Base-by-base conservation (phyloP, 2,797 vertebrate genomes). In the Eulemur mongoz region DNA sequence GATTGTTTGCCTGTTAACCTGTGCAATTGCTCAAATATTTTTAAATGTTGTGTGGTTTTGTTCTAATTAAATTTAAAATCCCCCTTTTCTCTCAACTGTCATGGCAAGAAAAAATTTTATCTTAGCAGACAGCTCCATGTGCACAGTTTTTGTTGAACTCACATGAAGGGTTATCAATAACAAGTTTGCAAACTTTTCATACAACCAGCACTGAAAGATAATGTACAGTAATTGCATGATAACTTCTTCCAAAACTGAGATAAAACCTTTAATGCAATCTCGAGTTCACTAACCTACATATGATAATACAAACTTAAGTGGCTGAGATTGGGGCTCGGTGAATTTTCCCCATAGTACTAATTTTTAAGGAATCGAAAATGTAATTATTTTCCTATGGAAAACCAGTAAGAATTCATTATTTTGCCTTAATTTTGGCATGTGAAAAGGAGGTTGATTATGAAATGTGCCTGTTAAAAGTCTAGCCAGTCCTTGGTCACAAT, bases 221-320 rank as follows among this genome's bases (percentile, higher is more conserved):
- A 97, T 90, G 97, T 97, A 98, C 80, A 98, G 97, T 98, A 98
- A 98, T 85, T 25, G 95, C 98, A 98, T 97, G 98, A 99, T 99
- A 99, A 99, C 98, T 98, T 98, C 98, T 98, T 98, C 98, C 98
- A 98, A 97, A 97, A 98, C 98, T 95, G 97, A 98, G 99, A 99
- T 99, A 99, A 99, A 98, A 97, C 98, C 98, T 95, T 97, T 95
- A 97, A 98, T 97, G 83, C 98, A 98, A 98, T 98, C 98, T 98
- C 67, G 97, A 98, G 98, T 98, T 98, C 98, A 97, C 98, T 98
- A 99, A 98, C 97, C 96, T 98, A 98, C 98, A 98, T 98, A 98
- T 96, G 94, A 70, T 97, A 98, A 97, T 96, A 97, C 97, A 0
- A 32, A 95, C 96, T 0, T 20, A 97, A 97, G 98, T 78, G 97